These are phyloP conservation scores for Saturnia japonica DNA, from an alignment of 2,888 invertebrate species.

Conservation along the genomic window DNA sequence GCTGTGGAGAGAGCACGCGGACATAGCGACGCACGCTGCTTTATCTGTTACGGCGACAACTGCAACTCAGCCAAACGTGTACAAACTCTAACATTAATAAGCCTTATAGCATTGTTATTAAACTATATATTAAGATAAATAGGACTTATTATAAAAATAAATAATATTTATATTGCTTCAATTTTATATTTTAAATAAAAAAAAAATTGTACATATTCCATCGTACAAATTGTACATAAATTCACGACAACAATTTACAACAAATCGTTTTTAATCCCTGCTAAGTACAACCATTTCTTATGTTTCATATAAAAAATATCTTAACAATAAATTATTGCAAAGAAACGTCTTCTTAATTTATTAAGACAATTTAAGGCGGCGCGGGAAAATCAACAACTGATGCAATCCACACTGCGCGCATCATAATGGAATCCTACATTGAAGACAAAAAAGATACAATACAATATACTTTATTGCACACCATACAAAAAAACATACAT, in stretches of 20 bases:
- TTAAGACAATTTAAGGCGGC: background rate
- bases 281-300: constrained; percentile 19
- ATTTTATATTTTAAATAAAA: constrained; percentile 12
- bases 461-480: no score
- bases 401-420: no score
- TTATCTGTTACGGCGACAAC: constrained; percentile 63
- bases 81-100: constrained; percentile 31
- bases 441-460: no score
- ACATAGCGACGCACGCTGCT: constrained; percentile 75
- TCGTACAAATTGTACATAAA: background rate
- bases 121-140: constrained; percentile 57
- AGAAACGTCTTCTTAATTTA: background rate
- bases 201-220: constrained; percentile 5
- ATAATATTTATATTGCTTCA: background rate
- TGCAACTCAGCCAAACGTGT: constrained; percentile 58
- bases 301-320: constrained; percentile 14
- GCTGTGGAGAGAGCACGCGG: constrained; percentile 71
- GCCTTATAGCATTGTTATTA: constrained; percentile 40
- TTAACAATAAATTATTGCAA: constrained; percentile 4
- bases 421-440: no score
- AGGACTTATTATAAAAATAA: constrained; percentile 8
- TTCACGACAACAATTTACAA: constrained; percentile 3
- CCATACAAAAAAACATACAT: no score
- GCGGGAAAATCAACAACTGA: no score
- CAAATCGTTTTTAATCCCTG: constrained; percentile 24